Base-by-base conservation (phyloP, 2,113 vertebrate species). In the Eonycteris spelaea region DNA sequence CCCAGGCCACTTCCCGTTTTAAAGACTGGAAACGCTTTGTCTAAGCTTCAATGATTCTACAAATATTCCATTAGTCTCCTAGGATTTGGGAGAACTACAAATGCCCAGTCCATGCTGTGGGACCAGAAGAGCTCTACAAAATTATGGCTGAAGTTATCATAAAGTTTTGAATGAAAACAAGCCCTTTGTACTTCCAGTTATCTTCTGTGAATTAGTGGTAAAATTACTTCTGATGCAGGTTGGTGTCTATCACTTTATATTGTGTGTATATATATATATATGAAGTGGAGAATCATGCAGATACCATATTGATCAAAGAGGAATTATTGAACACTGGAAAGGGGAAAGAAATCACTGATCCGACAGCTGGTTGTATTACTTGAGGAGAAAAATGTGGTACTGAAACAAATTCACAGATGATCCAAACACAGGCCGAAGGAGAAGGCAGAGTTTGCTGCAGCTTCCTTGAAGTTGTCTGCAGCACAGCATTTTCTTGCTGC, bases 11-110 rank as follows among this genome's bases (percentile, higher is more conserved):
- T 92, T 95, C 10, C 35, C 14, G 3, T 92, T 94, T 95, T 68
- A 95, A 90, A 96, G 70, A 55, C 55, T 80, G 28, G 30, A 71
- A 95, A 90, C 45, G 9, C 65, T 75, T 88, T 70, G 78, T 83
- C 33, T 90, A 65, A 90, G 30, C 33, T 45, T 53, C 87, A 75
- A 67, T 82, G 89, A 86, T 61, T 77, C 68, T 48, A 26, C 68
- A 93, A 48, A 67, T 68, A 68, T 35, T 88, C 82, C 92, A 71
- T 86, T 77, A 86, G 57, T 68, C 5, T 12, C 14, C 33, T 57
- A 83, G 21, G 30, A 57, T 84, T 83, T 93, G 48, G 22, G 68
- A 51, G 51, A 90, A 51, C n/a, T 90, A 21, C 35, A 57, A 16
- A 38, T 85, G 26, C 78, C 75, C 24, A 0, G 45, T 33, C 14